Percentiles rank a stretch among this genome's conserved stretches.
Conservation (phyloP, 2,113 vertebrate genomes). For the Sapajus apella region DNA sequence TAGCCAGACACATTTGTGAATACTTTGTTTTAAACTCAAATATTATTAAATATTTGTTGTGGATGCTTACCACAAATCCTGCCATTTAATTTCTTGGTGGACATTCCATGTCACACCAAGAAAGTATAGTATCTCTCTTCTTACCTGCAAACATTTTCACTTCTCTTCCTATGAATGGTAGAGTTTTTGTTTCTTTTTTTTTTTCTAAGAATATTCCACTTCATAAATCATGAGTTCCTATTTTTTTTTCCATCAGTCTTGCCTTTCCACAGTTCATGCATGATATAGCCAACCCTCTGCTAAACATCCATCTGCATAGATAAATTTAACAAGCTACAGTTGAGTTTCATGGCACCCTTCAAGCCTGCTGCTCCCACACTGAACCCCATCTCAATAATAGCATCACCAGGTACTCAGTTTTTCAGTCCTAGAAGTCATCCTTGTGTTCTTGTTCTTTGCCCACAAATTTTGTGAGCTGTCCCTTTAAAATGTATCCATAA, state of each 20-base stretch:
- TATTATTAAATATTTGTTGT: background rate
- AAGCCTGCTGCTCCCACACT: background rate
- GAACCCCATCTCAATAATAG: background rate
- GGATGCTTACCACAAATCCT: background rate
- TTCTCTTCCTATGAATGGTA: background rate
- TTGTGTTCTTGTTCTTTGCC: background rate
- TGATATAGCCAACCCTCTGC: background rate
- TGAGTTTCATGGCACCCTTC: background rate
- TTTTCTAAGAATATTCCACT: background rate
- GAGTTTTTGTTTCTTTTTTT: background rate
- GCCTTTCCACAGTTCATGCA: background rate
- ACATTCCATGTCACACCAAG: background rate
- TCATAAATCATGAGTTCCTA: background rate
- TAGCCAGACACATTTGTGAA: background rate
- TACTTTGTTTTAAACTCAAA: background rate
- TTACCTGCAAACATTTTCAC: background rate
- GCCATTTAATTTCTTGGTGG: background rate
- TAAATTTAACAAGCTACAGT: background rate
- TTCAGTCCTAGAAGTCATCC: background rate
- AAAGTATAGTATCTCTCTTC: background rate
- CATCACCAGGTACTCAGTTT: background rate
- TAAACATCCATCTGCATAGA: background rate
- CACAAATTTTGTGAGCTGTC: background rate
- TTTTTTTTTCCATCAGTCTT: background rate
- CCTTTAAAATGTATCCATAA: background rate